These are phyloP conservation scores for Cisticola juncidis DNA, from an alignment of 2,113 vertebrate genomes.

Conservation along the genomic window DNA sequence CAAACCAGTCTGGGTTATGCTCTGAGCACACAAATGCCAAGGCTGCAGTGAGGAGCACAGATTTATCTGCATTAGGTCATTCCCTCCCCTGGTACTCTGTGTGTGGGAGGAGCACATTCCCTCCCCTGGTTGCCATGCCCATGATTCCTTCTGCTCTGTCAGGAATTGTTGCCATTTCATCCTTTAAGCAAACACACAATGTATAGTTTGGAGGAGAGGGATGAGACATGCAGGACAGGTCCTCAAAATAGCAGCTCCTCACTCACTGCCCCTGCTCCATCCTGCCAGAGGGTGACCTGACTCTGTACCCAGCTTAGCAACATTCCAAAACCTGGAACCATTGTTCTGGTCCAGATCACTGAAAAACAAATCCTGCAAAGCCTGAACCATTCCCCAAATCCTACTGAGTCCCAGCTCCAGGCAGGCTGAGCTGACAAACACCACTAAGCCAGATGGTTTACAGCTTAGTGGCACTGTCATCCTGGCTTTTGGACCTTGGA, in stretches of 20 bases:
- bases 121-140: background rate
- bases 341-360: background rate
- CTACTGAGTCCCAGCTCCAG: background rate
- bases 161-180: conserved; percentile 28
- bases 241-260: background rate
- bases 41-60: background rate
- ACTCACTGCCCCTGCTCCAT: background rate
- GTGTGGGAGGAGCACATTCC: background rate
- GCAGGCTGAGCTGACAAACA: background rate
- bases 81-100: background rate
- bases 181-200: background rate
- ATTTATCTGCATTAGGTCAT: background rate
- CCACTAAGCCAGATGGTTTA: background rate
- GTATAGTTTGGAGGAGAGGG: background rate
- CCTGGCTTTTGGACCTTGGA: background rate
- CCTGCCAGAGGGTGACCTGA: background rate
- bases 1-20: accelerated
- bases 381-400: background rate
- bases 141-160: background rate
- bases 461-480: background rate
- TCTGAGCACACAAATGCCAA: background rate
- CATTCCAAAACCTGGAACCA: background rate
- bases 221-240: background rate
- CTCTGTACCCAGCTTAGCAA: background rate
- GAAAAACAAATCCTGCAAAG: background rate